Conservation (phyloP, 2,888 invertebrate genomes). For the Scaptomyza caliginosa region DNA sequence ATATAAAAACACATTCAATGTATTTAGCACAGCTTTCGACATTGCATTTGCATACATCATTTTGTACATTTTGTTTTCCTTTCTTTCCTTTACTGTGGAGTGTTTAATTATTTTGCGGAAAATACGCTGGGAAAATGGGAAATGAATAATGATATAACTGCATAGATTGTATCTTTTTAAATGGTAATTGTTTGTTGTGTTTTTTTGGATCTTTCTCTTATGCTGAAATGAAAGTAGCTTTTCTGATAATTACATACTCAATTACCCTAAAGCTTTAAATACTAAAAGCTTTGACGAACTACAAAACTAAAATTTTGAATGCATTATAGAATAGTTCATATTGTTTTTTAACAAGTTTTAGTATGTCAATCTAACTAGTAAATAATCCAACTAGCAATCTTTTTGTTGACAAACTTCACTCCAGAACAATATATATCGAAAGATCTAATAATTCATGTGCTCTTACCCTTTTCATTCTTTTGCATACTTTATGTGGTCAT, state of each 20-base stretch:
- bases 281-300: too few species aligned
- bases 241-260: too few species aligned
- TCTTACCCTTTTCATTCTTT: conserved; percentile 1
- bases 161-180: conserved; percentile 5
- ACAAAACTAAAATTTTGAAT: too few species aligned
- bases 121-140: conserved; percentile 20
- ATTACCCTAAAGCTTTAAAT: too few species aligned
- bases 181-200: too few species aligned
- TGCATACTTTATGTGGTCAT: background rate
- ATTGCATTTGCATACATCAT: conserved; percentile 44
- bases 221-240: conserved; percentile 1
- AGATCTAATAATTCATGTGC: background rate
- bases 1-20: conserved; percentile 9
- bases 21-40: conserved; percentile 51
- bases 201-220: conserved; percentile 1
- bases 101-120: conserved; percentile 29
- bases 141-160: conserved; percentile 27
- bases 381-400: too few species aligned
- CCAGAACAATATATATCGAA: too few species aligned
- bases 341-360: too few species aligned
- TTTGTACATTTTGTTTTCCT: background rate
- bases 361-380: too few species aligned
- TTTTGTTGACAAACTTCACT: too few species aligned
- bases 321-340: too few species aligned
- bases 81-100: background rate